Conservation (phyloP, 35 echinoderm and acorn worm genomes). For the Strongylocentrotus purpuratus region DNA sequence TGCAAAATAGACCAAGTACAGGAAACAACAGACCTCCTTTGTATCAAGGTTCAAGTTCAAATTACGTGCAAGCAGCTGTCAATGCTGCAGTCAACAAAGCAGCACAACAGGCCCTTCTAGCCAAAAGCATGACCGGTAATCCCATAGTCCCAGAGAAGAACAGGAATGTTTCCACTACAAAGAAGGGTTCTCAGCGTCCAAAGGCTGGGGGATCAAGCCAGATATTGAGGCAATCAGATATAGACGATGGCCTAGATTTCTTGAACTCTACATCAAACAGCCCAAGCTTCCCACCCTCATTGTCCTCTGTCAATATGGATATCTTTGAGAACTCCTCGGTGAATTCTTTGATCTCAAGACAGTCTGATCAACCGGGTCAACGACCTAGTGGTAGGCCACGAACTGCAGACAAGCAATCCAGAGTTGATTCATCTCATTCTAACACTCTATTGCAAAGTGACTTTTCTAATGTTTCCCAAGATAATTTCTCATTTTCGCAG, state of each 20-base stretch:
- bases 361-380: background rate
- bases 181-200: background rate
- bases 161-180: background rate
- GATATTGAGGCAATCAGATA: slow-evolving; percentile 20
- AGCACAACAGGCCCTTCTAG: background rate
- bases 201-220: background rate
- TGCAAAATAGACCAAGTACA: slow-evolving; percentile 33
- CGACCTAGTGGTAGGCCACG: background rate
- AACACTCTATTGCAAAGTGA: slow-evolving; percentile 21
- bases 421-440: background rate
- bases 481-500: slow-evolving; percentile 28
- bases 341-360: background rate
- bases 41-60: background rate
- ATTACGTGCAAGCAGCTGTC: background rate
- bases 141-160: background rate
- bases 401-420: background rate
- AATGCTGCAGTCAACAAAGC: slow-evolving; percentile 28
- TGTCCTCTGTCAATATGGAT: slow-evolving; percentile 46
- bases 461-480: slow-evolving; percentile 3
- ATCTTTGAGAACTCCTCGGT: background rate
- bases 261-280: slow-evolving; percentile 5
- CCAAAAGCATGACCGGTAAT: background rate
- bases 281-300: background rate
- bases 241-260: slow-evolving; percentile 39
- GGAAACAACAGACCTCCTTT: slow-evolving; percentile 20